Percentiles rank a stretch among this genome's conserved stretches.
Conservation (phyloP, 30 jellyfish, hydroid and myxozoan genomes). For the Rhopilema esculentum region DNA sequence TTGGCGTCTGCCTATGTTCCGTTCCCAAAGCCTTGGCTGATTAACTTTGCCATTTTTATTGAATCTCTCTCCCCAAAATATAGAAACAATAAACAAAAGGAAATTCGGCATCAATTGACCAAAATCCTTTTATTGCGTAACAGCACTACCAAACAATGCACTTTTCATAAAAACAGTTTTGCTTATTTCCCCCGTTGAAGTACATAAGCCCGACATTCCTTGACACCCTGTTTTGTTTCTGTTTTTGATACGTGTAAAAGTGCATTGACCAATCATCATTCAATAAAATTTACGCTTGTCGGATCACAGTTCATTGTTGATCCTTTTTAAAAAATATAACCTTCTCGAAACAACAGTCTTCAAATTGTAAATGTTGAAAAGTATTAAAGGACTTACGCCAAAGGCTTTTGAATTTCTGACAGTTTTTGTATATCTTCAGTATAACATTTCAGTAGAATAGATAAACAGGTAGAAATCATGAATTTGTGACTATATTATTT, state of each 20-base stretch:
- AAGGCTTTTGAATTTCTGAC: no score
- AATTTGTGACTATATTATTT: no score
- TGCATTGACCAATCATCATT: no score
- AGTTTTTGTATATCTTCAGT: no score
- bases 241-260: not conserved
- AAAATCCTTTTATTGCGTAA: not conserved
- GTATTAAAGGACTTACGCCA: no score
- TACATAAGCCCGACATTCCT: not conserved
- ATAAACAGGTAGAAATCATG: no score
- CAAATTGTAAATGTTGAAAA: no score
- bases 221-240: not conserved
- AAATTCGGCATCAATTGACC: not conserved
- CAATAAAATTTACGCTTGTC: no score
- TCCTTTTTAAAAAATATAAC: no score
- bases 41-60: not conserved
- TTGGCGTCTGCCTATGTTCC: not conserved
- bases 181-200: not conserved
- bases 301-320: no score
- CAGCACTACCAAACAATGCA: not conserved
- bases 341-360: no score
- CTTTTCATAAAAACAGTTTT: not conserved
- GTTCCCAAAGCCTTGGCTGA: not conserved
- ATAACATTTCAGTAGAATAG: no score
- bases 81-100: not conserved
- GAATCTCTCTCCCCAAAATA: not conserved